phyloP scores from a whole-genome alignment of 2,888 invertebrate genomes.

The Eupeodes luniger region DNA sequence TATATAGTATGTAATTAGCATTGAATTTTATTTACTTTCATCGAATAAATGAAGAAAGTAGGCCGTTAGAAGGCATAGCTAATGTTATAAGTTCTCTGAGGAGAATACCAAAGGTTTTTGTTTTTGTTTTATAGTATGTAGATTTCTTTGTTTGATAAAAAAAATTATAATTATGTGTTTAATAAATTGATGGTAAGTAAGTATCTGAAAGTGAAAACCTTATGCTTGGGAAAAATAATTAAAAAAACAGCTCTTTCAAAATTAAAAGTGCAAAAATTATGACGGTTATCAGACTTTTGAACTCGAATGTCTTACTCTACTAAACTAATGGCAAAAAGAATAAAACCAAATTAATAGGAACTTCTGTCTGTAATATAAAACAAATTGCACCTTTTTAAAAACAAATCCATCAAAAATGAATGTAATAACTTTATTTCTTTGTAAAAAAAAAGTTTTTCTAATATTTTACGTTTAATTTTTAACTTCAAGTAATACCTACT shows the following conservation, averaged over 20 bases:
- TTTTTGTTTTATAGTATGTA: neutral
- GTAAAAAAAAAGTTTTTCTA: neutral
- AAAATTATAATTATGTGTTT: neutral
- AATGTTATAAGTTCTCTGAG: neutral
- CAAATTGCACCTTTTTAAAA: neutral
- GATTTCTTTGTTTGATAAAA: slow-evolving; percentile 4
- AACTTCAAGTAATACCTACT: neutral
- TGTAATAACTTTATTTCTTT: neutral
- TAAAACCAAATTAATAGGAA: too few species aligned
- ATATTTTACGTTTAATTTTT: neutral
- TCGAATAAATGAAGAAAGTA: slow-evolving; percentile 19
- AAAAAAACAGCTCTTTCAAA: too few species aligned
- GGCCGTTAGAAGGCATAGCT: slow-evolving; percentile 16
- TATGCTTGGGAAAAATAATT: neutral
- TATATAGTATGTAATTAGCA: slow-evolving; percentile 29
- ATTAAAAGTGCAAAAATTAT: too few species aligned
- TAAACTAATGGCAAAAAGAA: too few species aligned
- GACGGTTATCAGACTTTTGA: too few species aligned
- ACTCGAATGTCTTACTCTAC: too few species aligned
- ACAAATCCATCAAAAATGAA: neutral
- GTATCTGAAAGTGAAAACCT: neutral
- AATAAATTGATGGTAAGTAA: neutral
- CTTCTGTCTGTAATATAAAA: too few species aligned
- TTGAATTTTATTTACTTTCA: slow-evolving; percentile 12
- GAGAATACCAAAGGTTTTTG: neutral